Percentiles rank a stretch among this genome's conserved stretches.
These are phyloP conservation scores for Spodoptera litura DNA, from an alignment of 1,140 invertebrate genomes.

Conservation along the genomic window DNA sequence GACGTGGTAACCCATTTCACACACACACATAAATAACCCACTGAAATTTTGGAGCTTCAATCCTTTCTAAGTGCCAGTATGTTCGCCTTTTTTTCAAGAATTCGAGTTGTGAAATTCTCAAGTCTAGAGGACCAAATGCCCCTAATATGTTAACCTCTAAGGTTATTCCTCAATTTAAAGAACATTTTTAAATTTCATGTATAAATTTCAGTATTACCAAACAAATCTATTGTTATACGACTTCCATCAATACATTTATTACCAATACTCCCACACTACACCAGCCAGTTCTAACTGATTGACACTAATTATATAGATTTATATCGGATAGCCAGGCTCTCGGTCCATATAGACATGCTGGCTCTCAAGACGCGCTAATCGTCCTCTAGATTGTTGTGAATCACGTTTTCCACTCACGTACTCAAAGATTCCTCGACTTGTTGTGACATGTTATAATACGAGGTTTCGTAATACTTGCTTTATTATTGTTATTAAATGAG, in stretches of 20 bases:
- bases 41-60: too few relatives aligned
- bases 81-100: too few relatives aligned
- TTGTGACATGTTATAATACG: conserved; percentile 56
- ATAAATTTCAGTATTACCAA: too few relatives aligned
- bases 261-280: not conserved
- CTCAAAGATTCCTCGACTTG: conserved; percentile 49
- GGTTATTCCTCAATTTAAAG: too few relatives aligned
- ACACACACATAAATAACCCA: too few relatives aligned
- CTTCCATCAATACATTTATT: not conserved
- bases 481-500: not conserved
- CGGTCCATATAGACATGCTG: not conserved
- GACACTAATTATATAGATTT: conserved; percentile 5
- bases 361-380: conserved; percentile 38
- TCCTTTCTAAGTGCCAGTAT: too few relatives aligned
- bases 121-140: too few relatives aligned
- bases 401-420: conserved; percentile 58
- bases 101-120: too few relatives aligned
- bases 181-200: too few relatives aligned
- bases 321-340: conserved; percentile 9
- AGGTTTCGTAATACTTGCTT: conserved; percentile 43
- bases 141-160: too few relatives aligned
- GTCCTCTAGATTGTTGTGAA: conserved; percentile 46
- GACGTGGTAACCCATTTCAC: too few relatives aligned
- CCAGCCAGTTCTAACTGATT: not conserved
- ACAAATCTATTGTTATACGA: too few relatives aligned